Base-by-base conservation (phyloP, 1,140 invertebrate genomes). In the Drosophila varians region DNA sequence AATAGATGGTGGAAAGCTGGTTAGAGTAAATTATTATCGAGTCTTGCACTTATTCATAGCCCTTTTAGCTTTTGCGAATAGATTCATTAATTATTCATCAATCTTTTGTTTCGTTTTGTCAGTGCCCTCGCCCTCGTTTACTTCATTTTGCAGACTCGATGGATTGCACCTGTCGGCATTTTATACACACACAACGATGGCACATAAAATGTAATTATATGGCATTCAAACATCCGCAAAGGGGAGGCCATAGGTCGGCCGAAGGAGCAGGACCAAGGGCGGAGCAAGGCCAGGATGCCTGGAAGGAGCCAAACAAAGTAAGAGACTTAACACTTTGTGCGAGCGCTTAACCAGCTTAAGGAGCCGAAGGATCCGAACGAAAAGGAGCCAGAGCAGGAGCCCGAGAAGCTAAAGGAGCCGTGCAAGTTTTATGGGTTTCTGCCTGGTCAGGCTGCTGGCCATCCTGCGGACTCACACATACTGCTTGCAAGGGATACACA, bases 201-300 rank as follows among this genome's bases (percentile, higher is more conserved):
- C 70, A 55, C 75, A 86, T 79, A 84, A 84, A 86, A 79, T 84
- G 75, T 84, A 84, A 84, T 84, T 84, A 84, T 84, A 84, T 79
- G 73, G 72, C 71, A 86, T 75, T 86, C 74, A 83, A 78, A 83
- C 60, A 65, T 70, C 62, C 62, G 60, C 61, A 43, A 45, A 52
- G 46, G 38, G 36, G 62, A 40, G 48, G 36, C 11, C 23, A 28
- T 11, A 38, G 36, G 12, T 38, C 16, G 36, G 36, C 36, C 36
- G 6, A 16, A 38, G 36, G 36, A 16, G 12, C n/a, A 38, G n/a
- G 12, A 16, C 36, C 36, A 12, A 14, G 11, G 14, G 28, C 28
- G 19, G 28, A 38, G 9, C 56, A 16, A 2, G 9, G 18, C 42
- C n/a, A 12, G 11, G 14, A 23, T 28, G 18, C 4, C 11, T 11